These are phyloP conservation scores for Falcaria lacertinaria DNA, from an alignment of 2,888 invertebrate species.

Conservation along the genomic window DNA sequence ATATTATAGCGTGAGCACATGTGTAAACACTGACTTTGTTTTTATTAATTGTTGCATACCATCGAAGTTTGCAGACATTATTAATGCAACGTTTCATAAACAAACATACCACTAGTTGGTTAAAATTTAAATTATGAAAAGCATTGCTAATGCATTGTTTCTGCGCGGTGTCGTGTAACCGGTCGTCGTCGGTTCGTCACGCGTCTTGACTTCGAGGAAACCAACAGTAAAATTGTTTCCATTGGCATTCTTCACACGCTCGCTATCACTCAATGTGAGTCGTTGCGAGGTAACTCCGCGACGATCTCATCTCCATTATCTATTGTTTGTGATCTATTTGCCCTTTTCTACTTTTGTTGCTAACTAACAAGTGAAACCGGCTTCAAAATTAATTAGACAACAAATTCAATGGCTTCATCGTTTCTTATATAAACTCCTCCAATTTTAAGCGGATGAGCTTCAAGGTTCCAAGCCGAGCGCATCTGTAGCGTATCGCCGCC, in stretches of 20 bases:
- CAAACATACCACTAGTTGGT: slow-evolving; percentile 38
- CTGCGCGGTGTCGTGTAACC: slow-evolving; percentile 65
- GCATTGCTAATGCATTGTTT: slow-evolving; percentile 64
- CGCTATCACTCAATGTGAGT: slow-evolving; percentile 33
- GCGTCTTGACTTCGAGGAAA: slow-evolving; percentile 67
- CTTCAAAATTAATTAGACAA: slow-evolving; percentile 46
- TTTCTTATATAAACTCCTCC: slow-evolving; percentile 29
- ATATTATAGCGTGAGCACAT: slow-evolving; percentile 22
- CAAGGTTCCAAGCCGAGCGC: slow-evolving; percentile 44
- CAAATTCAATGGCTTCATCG: slow-evolving; percentile 32
- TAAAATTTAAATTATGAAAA: slow-evolving; percentile 61
- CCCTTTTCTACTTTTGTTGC: slow-evolving; percentile 33
- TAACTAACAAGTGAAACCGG: slow-evolving; percentile 39
- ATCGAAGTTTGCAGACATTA: slow-evolving; percentile 30
- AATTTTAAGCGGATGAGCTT: slow-evolving; percentile 34
- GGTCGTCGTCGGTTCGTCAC: slow-evolving; percentile 63
- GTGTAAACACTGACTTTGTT: slow-evolving; percentile 33
- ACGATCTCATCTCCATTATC: slow-evolving; percentile 44
- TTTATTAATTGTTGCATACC: slow-evolving; percentile 26
- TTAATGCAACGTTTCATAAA: slow-evolving; percentile 39
- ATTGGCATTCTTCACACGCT: slow-evolving; percentile 67
- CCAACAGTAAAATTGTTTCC: slow-evolving; percentile 67
- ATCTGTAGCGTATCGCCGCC: slow-evolving; percentile 52
- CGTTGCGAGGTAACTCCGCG: neutral
- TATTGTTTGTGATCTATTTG: slow-evolving; percentile 37